Percentiles rank a stretch among this genome's conserved stretches.
Conservation (phyloP, 1,140 invertebrate genomes). For the Macrotrachela quadricornifera region DNA sequence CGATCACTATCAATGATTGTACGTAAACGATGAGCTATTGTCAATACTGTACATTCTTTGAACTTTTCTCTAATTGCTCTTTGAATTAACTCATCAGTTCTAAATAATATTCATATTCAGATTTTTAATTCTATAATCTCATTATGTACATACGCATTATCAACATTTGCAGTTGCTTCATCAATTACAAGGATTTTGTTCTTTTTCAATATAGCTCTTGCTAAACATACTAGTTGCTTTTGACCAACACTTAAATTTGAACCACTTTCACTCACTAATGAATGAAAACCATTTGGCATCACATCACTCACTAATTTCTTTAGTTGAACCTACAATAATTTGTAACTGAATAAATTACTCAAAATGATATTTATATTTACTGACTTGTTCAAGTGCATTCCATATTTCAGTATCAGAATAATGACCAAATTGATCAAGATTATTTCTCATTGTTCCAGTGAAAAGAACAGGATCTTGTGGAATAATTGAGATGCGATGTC, state of each 20-base stretch:
- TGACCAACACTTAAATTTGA: slow-evolving; percentile 52
- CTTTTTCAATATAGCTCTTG: slow-evolving; percentile 58
- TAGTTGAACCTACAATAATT: background rate
- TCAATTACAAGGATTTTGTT: slow-evolving; percentile 76
- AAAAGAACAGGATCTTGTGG: slow-evolving; percentile 39
- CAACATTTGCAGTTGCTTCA: slow-evolving; percentile 59
- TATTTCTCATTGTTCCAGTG: slow-evolving; percentile 26
- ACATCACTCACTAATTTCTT: background rate
- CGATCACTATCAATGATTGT: slow-evolving; percentile 54
- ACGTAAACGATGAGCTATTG: slow-evolving; percentile 78
- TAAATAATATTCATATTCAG: background rate
- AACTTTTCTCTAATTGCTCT: slow-evolving; percentile 68
- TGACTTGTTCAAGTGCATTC: slow-evolving; percentile 12
- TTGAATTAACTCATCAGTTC: slow-evolving; percentile 62
- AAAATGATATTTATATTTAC: background rate
- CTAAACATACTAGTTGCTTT: slow-evolving; percentile 63
- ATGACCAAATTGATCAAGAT: slow-evolving; percentile 18
- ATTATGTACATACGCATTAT: background rate
- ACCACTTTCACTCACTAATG: background rate
- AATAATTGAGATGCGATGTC: slow-evolving; percentile 56
- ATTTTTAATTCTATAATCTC: no score
- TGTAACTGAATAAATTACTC: no score
- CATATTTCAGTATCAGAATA: slow-evolving; percentile 18
- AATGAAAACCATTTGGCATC: slow-evolving; percentile 1
- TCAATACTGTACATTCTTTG: slow-evolving; percentile 64